Evolutionary conservation across 2,797 vertebrate genomes (phyloP), one percentile per base, ranked within the genome.

Genomic region (Typhlichthys subterraneus): DNA sequence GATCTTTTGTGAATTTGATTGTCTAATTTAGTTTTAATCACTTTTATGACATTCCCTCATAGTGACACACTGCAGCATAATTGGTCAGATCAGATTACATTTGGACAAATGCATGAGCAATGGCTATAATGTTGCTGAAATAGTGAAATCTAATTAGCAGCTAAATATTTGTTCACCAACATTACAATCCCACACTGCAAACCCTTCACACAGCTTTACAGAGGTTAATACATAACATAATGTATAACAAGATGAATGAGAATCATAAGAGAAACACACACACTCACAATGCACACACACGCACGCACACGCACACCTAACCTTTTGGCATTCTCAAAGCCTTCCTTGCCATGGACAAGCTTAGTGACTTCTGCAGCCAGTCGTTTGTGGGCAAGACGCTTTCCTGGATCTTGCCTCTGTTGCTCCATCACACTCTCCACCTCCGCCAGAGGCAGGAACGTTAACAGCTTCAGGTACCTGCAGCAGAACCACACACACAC

Each of bases 301-400:
- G 3, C 8, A 38, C 2, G 1, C 9, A 52, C 9, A 1, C 14
- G 10, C 14, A 79, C 31, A 38, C 56, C 81, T 67, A 15, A 97
- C 98, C 97, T 96, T 80, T 97, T 99, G 8, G 98, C 97, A 19
- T 93, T 95, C 72, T 95, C 94, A 1, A 99, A 85, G 1, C 98
- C 97, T 10, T 97, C 95, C 75, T 92, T 95, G 1, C 96, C 96
- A 29, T 99, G 98, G 63, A 99, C 96, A 47, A 99, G 91, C 63
- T 99, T 99, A 10, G 96, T 98, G 59, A 98, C 95, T 88, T 99
- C 98, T 1, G 96, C 95, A 1, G 98, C 97, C 61, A 99, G 94
- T 2, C 96, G 92, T 68, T 96, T 98, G 47, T 99, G 98, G 17
- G 96, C 94, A 2, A 86, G 84, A 31, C 97, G 88, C 79, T 94